A percentile compares a stretch with the other conserved stretches of the same genome.
phyloP scores from a whole-genome alignment of 2,113 vertebrate genomes.

The Sialia sialis region DNA sequence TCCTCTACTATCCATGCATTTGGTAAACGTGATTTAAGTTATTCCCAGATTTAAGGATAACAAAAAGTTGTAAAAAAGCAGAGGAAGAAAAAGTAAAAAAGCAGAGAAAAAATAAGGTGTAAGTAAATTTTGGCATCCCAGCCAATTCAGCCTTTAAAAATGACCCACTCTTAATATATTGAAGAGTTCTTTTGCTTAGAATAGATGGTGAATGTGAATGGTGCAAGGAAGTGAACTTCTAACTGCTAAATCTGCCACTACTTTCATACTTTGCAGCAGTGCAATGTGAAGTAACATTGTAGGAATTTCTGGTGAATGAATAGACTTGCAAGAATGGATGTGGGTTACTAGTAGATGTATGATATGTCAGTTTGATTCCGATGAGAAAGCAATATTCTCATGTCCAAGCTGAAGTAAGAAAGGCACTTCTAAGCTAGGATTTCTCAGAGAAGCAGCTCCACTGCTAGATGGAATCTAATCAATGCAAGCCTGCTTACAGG shows the following conservation, averaged over 20 bases:
- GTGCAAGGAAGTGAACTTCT: background rate
- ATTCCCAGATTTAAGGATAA: background rate
- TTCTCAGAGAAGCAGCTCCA: constrained; percentile 23
- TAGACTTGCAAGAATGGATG: background rate
- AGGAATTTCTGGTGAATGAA: background rate
- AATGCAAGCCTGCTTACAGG: constrained; percentile 53
- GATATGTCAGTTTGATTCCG: background rate
- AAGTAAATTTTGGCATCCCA: background rate
- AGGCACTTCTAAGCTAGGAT: background rate
- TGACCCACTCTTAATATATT: background rate
- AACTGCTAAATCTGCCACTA: background rate
- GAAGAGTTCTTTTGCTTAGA: background rate
- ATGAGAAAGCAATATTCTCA: constrained; percentile 2
- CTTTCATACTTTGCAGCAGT: background rate
- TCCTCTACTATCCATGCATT: background rate
- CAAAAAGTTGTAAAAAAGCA: background rate
- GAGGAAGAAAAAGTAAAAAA: background rate
- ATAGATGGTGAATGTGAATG: background rate
- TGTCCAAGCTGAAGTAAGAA: background rate
- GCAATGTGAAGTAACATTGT: background rate
- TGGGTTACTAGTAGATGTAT: background rate
- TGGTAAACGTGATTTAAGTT: background rate
- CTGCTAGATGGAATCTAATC: constrained; percentile 47
- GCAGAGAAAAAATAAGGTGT: background rate
- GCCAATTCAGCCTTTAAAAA: background rate